Evolutionary conservation across 92 coral and sea anemone genomes (phyloP).

Genomic region (Actinostola sp.): DNA sequence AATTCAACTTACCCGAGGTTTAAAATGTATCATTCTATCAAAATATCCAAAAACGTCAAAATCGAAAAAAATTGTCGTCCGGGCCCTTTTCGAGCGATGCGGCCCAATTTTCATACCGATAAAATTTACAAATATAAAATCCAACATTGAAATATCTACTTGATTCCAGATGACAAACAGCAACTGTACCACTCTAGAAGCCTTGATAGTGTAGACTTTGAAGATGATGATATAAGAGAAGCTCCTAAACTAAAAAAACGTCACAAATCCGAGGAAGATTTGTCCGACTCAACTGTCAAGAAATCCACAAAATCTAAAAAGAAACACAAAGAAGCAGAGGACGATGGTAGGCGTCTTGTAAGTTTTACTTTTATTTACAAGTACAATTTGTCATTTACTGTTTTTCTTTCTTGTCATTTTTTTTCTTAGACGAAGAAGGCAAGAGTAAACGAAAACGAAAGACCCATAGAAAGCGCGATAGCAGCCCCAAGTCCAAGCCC

Average conservation of each 20-base stretch:
- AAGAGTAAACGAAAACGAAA: slow-evolving; percentile 52
- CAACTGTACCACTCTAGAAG: slow-evolving; percentile 66
- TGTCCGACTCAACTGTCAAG: slow-evolving; percentile 31
- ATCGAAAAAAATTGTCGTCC: too few relatives aligned
- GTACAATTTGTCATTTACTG: not conserved
- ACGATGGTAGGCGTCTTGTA: slow-evolving; percentile 9
- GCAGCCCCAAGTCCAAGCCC: slow-evolving; percentile 60
- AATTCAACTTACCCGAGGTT: too few relatives aligned
- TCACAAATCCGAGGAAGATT: slow-evolving; percentile 72
- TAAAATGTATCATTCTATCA: too few relatives aligned
- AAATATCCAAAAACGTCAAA: too few relatives aligned
- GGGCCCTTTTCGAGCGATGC: too few relatives aligned
- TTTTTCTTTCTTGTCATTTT: too few relatives aligned
- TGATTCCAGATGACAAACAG: slow-evolving; percentile 57
- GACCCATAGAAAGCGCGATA: slow-evolving; percentile 66
- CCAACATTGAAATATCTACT: not conserved
- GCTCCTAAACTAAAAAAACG: slow-evolving; percentile 72
- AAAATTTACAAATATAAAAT: too few relatives aligned
- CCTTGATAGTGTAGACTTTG: slow-evolving; percentile 73
- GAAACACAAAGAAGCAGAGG: slow-evolving; percentile 16
- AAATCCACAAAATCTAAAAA: slow-evolving; percentile 38
- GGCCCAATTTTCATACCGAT: too few relatives aligned
- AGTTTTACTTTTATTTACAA: not conserved
- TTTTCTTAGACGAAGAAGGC: slow-evolving; percentile 45
- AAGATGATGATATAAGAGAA: slow-evolving; percentile 69